A percentile compares a stretch with the other conserved stretches of the same genome.
Conservation (phyloP, 2,888 invertebrate genomes). For the Hofmannophila pseudospretella region DNA sequence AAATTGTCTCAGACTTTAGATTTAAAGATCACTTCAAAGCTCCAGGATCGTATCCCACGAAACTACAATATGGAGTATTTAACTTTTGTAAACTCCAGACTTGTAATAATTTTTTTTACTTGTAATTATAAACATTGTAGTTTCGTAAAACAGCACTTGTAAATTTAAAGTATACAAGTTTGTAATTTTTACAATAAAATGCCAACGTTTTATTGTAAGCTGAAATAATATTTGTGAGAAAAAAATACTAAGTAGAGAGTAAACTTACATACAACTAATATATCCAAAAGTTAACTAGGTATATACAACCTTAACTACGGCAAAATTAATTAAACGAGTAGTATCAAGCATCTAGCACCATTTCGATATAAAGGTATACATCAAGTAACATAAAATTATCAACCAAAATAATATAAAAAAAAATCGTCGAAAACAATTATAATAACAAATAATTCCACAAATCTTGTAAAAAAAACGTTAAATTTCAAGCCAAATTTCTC, state of each 20-base stretch:
- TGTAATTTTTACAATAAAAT: conserved; percentile 33
- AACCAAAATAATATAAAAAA: conserved; percentile 57
- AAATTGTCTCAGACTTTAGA: no score
- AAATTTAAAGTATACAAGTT: conserved; percentile 10
- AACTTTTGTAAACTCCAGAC: no score
- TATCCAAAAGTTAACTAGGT: conserved; percentile 34
- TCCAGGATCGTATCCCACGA: no score
- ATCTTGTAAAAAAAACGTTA: conserved; percentile 21
- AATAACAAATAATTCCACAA: conserved; percentile 44
- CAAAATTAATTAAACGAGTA: conserved; percentile 52
- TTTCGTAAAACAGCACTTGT: no score
- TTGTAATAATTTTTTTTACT: no score
- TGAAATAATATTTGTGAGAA: conserved; percentile 22
- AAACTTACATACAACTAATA: conserved; percentile 25
- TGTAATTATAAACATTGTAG: no score
- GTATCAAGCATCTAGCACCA: conserved; percentile 74
- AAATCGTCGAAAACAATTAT: conserved; percentile 42
- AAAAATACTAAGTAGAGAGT: conserved; percentile 17
- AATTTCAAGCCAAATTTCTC: conserved; percentile 19
- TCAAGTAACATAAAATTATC: conserved; percentile 68
- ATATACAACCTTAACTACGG: conserved; percentile 56
- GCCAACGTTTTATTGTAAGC: conserved; percentile 56
- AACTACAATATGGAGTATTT: no score
- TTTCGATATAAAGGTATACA: conserved; percentile 69
- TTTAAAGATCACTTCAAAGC: no score